Evolutionary conservation across 2,797 vertebrate genomes (phyloP).

Genomic region (Yasuhikotakia modesta): DNA sequence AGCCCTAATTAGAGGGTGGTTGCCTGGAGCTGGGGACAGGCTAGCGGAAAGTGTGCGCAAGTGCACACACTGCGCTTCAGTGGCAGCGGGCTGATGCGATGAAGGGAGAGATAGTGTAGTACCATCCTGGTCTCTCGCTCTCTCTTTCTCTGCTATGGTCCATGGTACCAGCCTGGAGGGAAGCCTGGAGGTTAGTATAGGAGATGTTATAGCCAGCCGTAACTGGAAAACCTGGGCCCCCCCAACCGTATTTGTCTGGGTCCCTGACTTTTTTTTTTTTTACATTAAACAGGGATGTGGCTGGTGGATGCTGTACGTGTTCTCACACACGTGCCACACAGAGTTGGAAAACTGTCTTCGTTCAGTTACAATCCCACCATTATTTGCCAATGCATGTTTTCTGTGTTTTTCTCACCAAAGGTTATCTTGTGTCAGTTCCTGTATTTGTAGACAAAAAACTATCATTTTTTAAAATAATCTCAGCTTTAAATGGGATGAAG

Average conservation of each 20-base stretch:
- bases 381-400: no score
- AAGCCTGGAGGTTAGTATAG: conserved; percentile 7
- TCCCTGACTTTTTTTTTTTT: conserved; percentile 41
- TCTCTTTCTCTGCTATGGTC: conserved; percentile 1
- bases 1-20: conserved; percentile 66
- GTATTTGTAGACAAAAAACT: no score
- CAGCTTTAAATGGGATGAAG: no score
- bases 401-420: no score
- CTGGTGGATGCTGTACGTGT: background rate
- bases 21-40: conserved; percentile 59
- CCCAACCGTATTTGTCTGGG: conserved; percentile 26
- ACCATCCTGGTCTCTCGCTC: conserved; percentile 36
- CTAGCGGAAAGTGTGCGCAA: conserved; percentile 63
- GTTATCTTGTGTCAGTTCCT: no score
- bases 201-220: conserved; percentile 11
- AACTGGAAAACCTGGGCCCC: conserved; percentile 6
- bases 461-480: no score
- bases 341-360: background rate
- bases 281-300: conserved; percentile 8
- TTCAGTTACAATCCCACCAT: no score
- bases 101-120: conserved; percentile 53
- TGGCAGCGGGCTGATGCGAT: conserved; percentile 55
- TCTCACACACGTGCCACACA: background rate
- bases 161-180: background rate
- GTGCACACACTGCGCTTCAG: conserved; percentile 59